phyloP scores from a whole-genome alignment of 2,113 vertebrate species.

The Barnardius zonarius region DNA sequence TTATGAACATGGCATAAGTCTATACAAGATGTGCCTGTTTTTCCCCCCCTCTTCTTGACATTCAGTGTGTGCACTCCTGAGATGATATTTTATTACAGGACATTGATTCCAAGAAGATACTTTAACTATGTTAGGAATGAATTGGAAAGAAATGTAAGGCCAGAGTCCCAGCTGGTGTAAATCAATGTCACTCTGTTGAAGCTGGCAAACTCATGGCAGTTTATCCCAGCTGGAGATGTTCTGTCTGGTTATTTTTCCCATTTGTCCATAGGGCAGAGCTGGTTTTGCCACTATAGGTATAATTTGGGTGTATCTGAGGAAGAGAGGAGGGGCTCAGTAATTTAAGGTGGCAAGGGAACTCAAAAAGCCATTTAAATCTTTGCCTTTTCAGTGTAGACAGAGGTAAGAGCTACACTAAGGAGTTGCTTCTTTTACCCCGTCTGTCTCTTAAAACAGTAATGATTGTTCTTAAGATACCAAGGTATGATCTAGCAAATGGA shows the following conservation, averaged over 20 bases:
- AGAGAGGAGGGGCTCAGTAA: neutral
- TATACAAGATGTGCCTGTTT: neutral
- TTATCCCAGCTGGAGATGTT: neutral
- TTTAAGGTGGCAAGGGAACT: neutral
- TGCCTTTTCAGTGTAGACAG: neutral
- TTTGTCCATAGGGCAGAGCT: neutral
- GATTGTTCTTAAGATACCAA: neutral
- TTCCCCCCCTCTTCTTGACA: neutral
- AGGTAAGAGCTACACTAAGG: neutral
- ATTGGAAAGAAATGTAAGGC: neutral
- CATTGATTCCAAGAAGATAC: constrained; percentile 1
- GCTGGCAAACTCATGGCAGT: neutral
- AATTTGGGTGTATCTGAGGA: neutral
- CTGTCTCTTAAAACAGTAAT: neutral
- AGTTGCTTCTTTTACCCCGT: neutral
- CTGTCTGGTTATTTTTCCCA: neutral
- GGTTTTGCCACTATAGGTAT: neutral
- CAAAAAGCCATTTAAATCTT: neutral
- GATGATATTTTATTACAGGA: neutral
- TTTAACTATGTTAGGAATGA: neutral
- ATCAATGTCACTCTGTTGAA: neutral
- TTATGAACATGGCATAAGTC: constrained; percentile 7
- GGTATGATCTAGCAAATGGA: neutral
- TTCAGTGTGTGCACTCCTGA: neutral
- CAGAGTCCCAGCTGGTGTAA: neutral